A percentile compares a stretch with the other conserved stretches of the same genome.
Evolutionary conservation across 2,113 vertebrate genomes (phyloP).

Genomic region (Eudyptes chrysolophus): DNA sequence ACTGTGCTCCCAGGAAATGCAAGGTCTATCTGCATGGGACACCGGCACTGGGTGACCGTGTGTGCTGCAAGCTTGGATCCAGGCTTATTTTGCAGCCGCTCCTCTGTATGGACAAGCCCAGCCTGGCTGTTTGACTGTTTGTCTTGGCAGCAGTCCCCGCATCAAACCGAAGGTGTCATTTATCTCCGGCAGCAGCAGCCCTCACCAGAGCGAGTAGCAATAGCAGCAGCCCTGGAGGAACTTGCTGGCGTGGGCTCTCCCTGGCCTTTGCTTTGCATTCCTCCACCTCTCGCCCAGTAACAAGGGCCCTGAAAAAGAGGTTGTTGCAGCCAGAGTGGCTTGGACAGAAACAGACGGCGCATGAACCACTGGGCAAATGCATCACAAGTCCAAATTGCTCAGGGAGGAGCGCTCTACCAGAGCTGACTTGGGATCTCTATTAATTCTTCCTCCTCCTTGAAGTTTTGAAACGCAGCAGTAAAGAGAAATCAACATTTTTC

Average conservation of each 20-base stretch:
- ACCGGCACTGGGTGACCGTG: background rate
- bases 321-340: background rate
- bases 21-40: background rate
- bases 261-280: background rate
- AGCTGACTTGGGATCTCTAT: background rate
- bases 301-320: background rate
- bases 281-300: background rate
- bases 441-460: background rate
- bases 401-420: background rate
- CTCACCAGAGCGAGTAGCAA: background rate
- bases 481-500: background rate
- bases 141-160: background rate
- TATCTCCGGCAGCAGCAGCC: background rate
- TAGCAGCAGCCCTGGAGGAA: background rate
- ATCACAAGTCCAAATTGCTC: background rate
- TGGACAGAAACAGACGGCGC: background rate
- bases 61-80: background rate
- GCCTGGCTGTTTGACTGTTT: background rate
- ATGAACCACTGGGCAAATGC: background rate
- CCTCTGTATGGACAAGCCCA: background rate
- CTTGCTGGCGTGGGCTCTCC: background rate
- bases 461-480: background rate
- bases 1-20: background rate
- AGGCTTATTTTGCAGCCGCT: background rate
- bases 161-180: background rate